These are phyloP conservation scores for Neuroterus valhalla DNA, from an alignment of 1,140 invertebrate species.

Conservation along the genomic window DNA sequence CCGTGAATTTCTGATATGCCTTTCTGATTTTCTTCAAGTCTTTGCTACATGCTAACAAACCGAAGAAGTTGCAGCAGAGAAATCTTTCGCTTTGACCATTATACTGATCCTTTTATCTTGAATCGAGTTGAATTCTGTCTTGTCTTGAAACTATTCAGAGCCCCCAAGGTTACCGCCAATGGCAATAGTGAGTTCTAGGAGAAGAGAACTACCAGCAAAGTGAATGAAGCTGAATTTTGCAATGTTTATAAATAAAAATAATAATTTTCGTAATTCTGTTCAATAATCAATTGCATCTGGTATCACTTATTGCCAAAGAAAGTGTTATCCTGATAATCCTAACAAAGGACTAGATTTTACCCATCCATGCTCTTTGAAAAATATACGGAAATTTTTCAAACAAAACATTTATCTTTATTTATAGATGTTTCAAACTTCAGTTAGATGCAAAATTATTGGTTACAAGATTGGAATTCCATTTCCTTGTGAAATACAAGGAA, in stretches of 20 bases:
- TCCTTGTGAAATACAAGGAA: neutral
- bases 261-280: no score
- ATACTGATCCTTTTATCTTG: conserved; percentile 22
- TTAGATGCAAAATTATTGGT: conserved; percentile 36
- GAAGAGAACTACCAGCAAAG: conserved; percentile 30
- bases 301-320: no score
- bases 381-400: no score
- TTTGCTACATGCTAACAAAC: conserved; percentile 3
- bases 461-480: neutral
- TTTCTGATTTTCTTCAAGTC: neutral
- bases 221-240: no score
- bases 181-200: conserved; percentile 33
- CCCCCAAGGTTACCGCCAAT: conserved; percentile 39
- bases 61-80: conserved; percentile 4
- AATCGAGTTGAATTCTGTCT: conserved; percentile 39
- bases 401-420: no score
- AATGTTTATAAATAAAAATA: no score
- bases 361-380: no score
- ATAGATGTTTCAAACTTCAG: no score
- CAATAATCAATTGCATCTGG: no score
- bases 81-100: conserved; percentile 1
- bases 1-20: conserved; percentile 48
- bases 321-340: no score
- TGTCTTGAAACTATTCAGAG: conserved; percentile 43
- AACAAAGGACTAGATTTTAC: no score